Percentiles rank a stretch among this genome's conserved stretches.
phyloP scores from a whole-genome alignment of 2,888 invertebrate species.

The Megamerina dolium region DNA sequence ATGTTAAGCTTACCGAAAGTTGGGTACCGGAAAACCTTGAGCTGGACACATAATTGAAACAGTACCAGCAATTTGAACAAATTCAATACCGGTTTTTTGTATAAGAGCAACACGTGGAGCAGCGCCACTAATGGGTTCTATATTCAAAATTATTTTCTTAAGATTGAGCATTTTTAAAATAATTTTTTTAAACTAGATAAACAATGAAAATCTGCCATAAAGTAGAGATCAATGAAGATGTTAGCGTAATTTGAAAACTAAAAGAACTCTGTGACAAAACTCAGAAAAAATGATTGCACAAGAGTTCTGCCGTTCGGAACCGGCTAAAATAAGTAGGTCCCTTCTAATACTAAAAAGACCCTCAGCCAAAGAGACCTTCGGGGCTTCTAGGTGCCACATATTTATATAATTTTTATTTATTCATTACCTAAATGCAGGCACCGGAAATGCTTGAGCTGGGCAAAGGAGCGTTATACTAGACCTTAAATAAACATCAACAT shows the following conservation, averaged over 20 bases:
- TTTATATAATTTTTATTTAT: too few relatives aligned
- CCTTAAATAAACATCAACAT: conserved; percentile 27
- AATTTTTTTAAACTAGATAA: neutral
- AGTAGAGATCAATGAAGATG: neutral
- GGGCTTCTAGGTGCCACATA: too few relatives aligned
- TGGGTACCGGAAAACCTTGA: conserved; percentile 61
- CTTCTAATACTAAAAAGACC: too few relatives aligned
- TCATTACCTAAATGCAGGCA: conserved; percentile 58
- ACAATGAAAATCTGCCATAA: conserved; percentile 23
- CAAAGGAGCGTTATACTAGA: conserved; percentile 52
- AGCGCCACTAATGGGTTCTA: conserved; percentile 65
- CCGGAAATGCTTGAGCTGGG: conserved; percentile 62
- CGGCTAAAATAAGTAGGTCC: too few relatives aligned
- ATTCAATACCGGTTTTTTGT: conserved; percentile 37
- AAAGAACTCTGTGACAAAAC: too few relatives aligned
- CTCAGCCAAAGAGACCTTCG: too few relatives aligned
- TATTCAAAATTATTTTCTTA: too few relatives aligned
- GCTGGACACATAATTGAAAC: conserved; percentile 57
- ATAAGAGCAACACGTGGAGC: conserved; percentile 61
- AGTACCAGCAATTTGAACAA: conserved; percentile 22
- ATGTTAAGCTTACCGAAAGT: conserved; percentile 54
- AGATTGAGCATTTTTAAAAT: neutral
- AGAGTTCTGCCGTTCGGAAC: too few relatives aligned
- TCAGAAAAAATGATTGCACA: too few relatives aligned
- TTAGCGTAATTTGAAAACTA: too few relatives aligned